Percentiles rank a stretch among this genome's conserved stretches.
phyloP scores from a whole-genome alignment of 2,113 vertebrate genomes.

The Dryoscopus gambensis region DNA sequence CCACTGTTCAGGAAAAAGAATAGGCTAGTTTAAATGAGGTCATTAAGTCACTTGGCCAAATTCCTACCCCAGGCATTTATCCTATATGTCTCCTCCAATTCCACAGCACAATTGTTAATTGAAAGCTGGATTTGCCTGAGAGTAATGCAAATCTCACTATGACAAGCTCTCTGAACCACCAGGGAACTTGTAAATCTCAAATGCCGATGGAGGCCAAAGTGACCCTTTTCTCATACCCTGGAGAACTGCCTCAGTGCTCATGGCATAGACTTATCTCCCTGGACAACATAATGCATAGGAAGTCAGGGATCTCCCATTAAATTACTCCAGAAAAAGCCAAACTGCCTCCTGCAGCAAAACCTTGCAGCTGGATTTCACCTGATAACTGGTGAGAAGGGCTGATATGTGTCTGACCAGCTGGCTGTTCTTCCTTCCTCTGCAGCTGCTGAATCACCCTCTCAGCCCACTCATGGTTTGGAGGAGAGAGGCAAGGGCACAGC shows the following conservation, averaged over 20 bases:
- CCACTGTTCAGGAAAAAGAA: background rate
- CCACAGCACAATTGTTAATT: background rate
- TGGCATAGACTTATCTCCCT: background rate
- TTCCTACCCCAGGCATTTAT: conserved; percentile 24
- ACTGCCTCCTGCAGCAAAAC: background rate
- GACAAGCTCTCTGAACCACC: background rate
- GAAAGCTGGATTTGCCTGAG: background rate
- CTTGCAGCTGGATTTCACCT: background rate
- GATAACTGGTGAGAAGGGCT: background rate
- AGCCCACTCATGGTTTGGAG: background rate
- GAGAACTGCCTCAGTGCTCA: background rate
- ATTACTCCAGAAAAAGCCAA: background rate
- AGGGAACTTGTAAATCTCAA: background rate
- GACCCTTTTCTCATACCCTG: background rate
- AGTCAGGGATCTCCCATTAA: background rate
- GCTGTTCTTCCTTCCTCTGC: background rate
- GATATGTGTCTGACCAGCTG: background rate
- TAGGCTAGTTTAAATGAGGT: background rate
- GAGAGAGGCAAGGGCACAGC: background rate
- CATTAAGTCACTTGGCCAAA: conserved; percentile 20
- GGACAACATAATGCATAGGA: background rate
- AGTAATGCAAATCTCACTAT: background rate
- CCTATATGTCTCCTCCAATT: background rate
- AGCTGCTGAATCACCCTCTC: background rate
- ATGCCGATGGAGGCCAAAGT: background rate